These are phyloP conservation scores for Homarus americanus DNA, from an alignment of 1,140 invertebrate species.

Conservation along the genomic window DNA sequence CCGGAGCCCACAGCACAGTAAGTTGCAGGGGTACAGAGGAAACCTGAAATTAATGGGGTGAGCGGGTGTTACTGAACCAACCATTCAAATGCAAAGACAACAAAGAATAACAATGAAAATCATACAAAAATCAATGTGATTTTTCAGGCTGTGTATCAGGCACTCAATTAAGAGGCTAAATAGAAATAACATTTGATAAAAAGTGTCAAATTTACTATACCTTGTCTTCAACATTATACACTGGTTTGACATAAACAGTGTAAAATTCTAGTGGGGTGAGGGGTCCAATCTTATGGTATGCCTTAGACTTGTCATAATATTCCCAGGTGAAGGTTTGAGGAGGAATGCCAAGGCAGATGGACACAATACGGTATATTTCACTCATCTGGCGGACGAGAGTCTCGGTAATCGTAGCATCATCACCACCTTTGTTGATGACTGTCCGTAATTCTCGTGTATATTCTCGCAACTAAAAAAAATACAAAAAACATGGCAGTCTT, in stretches of 20 bases:
- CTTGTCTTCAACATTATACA: constrained; percentile 91
- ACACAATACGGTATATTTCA: constrained; percentile 89
- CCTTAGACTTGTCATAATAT: constrained; percentile 92
- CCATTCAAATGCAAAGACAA: too few species aligned
- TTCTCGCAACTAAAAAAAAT: constrained; percentile 84
- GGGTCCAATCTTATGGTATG: constrained; percentile 86
- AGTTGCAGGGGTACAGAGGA: too few species aligned
- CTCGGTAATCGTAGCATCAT: constrained; percentile 37
- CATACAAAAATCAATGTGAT: too few species aligned
- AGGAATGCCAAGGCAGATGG: constrained; percentile 90
- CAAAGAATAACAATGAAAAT: too few species aligned
- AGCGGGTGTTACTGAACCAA: too few species aligned
- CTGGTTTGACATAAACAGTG: constrained; percentile 86
- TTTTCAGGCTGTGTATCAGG: too few species aligned
- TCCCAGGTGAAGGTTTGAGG: constrained; percentile 90
- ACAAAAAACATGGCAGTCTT: background rate
- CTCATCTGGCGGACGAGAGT: constrained; percentile 78
- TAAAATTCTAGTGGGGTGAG: constrained; percentile 90
- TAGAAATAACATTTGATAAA: too few species aligned
- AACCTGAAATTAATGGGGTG: too few species aligned
- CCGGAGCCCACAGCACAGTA: too few species aligned
- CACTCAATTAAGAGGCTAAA: too few species aligned
- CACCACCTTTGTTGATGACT: constrained; percentile 79
- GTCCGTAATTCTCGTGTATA: constrained; percentile 86
- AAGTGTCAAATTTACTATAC: constrained; percentile 80